Evolutionary conservation across 2,888 invertebrate genomes (phyloP), one percentile per base, ranked within the genome.

Genomic region (Sminthurinus aureus): DNA sequence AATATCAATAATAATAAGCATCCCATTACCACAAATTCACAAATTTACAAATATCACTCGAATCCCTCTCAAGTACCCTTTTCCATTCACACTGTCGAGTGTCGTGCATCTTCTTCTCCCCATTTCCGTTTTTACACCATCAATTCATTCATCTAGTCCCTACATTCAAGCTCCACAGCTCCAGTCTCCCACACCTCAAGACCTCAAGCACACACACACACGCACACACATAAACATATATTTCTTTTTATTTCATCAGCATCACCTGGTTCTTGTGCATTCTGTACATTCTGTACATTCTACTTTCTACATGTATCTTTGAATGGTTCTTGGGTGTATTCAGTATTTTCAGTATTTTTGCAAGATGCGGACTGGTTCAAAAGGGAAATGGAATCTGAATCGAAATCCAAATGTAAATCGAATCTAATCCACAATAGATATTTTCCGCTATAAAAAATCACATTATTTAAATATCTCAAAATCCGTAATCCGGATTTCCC

Each of bases 41-140:
- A 38, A 38, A 38, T 38, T 38, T 6, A 38, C 38, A 38, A 38
- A 38, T 38, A 85, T 85, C 84, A 85, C 78, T 81, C 64, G 77
- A 85, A 85, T 85, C 85, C 85, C 83, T 82, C 52, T 58, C 51
- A 79, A 84, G 58, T 64, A 64, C 64, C 58, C 22, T 58, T 12
- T 83, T 24, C 58, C 73, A 22, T 77, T 50, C 18, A 51, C 71
- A 1, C 64, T 79, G n/a, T n/a, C n/a, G n/a, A n/a, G n/a, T n/a
- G n/a, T n/a, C 38, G 6, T 38, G 3, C 38, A 38, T 4, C 38
- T 38, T 6, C 6, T 67, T 82, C 74, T 50, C 50, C 73, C 81
- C 77, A 77, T 22, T 64, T 64, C 51, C n/a, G 0, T 18, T 20
- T 22, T 22, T 52, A 9, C 76, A 38, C 3, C 38, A 38, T 38